Evolutionary conservation across 1,140 invertebrate species (phyloP).

Genomic region (Zaprionus africanus): DNA sequence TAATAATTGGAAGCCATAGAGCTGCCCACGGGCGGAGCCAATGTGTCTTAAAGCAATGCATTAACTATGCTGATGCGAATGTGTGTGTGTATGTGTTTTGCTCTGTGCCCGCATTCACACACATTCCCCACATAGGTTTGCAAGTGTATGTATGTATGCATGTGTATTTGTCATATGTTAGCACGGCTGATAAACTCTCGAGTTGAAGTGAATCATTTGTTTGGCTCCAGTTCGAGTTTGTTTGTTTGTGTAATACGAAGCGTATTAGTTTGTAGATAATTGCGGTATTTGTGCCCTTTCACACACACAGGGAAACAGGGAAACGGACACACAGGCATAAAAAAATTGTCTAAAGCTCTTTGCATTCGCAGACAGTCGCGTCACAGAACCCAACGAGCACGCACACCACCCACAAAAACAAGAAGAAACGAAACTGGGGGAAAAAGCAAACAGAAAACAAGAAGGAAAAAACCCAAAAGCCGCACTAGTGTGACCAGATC

Average conservation of each 20-base stretch:
- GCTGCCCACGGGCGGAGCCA: constrained; percentile 21
- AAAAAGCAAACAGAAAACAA: neutral
- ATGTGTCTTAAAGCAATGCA: neutral
- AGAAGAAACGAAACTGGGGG: neutral
- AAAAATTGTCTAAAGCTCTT: constrained; percentile 39
- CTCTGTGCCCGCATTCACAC: constrained; percentile 24
- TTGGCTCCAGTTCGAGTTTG: constrained; percentile 58
- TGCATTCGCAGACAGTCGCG: constrained; percentile 55
- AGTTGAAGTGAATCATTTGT: constrained; percentile 75
- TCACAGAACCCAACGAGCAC: constrained; percentile 35
- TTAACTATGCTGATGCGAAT: neutral
- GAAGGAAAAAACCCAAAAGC: neutral
- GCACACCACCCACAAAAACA: constrained; percentile 40
- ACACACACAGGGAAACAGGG: neutral
- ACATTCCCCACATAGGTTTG: neutral
- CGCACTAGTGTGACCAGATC: constrained; percentile 17
- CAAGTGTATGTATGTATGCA: constrained; percentile 6
- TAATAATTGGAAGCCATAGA: constrained; percentile 64
- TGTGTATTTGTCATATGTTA: constrained; percentile 46
- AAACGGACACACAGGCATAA: constrained; percentile 5
- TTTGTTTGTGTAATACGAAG: constrained; percentile 57
- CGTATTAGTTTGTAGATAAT: constrained; percentile 51
- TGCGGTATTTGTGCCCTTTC: constrained; percentile 60
- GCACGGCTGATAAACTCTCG: constrained; percentile 44
- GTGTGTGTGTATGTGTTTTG: constrained; percentile 12